A percentile compares a stretch with the other conserved stretches of the same genome.
These are phyloP conservation scores for Papilio dardanus DNA, from an alignment of 1,140 invertebrate genomes.

Conservation along the genomic window DNA sequence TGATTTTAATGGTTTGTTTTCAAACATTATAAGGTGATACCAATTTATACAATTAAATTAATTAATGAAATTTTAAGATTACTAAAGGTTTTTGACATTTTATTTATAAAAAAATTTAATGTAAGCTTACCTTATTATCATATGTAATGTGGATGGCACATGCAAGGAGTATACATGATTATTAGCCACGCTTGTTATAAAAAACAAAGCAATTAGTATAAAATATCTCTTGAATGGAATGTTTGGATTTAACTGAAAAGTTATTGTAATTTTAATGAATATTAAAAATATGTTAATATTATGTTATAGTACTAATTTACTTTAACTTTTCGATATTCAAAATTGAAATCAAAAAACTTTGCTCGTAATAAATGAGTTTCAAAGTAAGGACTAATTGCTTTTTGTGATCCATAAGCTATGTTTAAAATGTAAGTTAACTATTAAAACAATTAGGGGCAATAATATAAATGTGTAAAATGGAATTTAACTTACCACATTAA, in stretches of 20 bases:
- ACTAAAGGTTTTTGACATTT: background rate
- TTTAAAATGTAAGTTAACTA: no score
- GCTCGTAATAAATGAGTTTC: no score
- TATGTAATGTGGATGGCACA: conserved; percentile 77
- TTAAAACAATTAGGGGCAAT: no score
- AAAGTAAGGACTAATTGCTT: no score
- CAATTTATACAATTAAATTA: no score
- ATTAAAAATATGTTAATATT: conserved; percentile 43
- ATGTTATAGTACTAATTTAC: no score
- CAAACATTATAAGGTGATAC: no score
- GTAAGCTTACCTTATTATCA: conserved; percentile 73
- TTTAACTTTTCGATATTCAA: no score
- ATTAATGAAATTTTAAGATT: no score
- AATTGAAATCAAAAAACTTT: no score
- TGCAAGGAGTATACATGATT: conserved; percentile 78
- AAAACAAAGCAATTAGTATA: conserved; percentile 68
- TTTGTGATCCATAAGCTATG: no score
- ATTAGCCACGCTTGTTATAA: conserved; percentile 74
- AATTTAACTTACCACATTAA: background rate
- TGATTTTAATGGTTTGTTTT: no score
- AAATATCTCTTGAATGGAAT: conserved; percentile 71
- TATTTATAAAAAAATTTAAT: background rate
- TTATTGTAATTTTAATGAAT: conserved; percentile 16
- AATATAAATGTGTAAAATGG: background rate
- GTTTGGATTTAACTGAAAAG: conserved; percentile 69